Conservation (phyloP, 2,113 vertebrate species). For the Phocoena phocoena region DNA sequence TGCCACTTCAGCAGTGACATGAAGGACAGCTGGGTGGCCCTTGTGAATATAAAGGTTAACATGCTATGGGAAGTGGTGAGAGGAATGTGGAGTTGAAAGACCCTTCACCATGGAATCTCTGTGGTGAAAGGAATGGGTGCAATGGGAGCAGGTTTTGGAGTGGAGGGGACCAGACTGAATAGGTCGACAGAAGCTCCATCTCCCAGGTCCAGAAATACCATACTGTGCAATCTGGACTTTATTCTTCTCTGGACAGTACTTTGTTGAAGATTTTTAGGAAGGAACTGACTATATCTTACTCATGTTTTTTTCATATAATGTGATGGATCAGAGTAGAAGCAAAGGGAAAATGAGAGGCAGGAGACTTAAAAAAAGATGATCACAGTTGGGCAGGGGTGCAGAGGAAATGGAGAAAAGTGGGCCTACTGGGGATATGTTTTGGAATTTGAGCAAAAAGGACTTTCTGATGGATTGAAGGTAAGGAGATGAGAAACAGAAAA, state of each 20-base stretch:
- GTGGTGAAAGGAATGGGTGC: not conserved
- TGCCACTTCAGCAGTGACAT: too few relatives aligned
- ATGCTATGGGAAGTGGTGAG: not conserved
- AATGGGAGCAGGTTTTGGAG: rapidly evolving
- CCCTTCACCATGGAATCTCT: not conserved
- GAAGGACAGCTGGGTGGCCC: too few relatives aligned
- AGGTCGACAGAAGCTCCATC: too few relatives aligned
- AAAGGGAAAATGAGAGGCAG: not conserved
- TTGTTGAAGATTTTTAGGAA: not conserved
- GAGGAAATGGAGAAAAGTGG: not conserved
- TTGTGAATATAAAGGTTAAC: not conserved
- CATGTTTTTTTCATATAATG: too few relatives aligned
- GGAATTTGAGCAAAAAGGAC: not conserved
- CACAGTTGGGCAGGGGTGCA: not conserved
- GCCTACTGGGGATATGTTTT: not conserved
- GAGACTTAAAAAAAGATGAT: not conserved
- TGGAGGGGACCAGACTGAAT: not conserved
- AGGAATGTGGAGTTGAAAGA: not conserved
- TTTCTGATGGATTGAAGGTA: not conserved
- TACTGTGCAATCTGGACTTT: rapidly evolving
- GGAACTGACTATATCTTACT: too few relatives aligned
- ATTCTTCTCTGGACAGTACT: not conserved
- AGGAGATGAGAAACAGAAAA: not conserved
- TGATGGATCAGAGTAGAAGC: not conserved
- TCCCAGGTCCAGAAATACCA: not conserved